Percentiles rank a stretch among this genome's conserved stretches.
Evolutionary conservation across 2,113 vertebrate species (phyloP).

Genomic region (Dinomys branickii): DNA sequence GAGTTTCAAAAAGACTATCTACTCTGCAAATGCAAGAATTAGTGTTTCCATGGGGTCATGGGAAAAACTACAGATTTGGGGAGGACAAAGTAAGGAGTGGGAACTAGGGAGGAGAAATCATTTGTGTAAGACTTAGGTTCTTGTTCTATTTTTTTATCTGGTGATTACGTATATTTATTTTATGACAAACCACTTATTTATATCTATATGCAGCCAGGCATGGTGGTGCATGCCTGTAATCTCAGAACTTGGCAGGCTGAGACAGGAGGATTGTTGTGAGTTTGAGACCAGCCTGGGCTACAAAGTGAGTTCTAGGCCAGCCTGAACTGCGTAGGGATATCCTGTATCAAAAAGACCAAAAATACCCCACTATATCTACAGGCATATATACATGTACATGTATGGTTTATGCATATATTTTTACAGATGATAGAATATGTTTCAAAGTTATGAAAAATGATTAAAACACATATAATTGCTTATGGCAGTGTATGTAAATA

Average conservation of each 20-base stretch:
- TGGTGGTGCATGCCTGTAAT: too few species aligned
- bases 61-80: background rate
- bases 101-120: background rate
- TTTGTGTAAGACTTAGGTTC: background rate
- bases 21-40: background rate
- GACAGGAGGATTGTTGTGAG: too few species aligned
- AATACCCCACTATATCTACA: too few species aligned
- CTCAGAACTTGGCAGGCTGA: too few species aligned
- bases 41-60: background rate
- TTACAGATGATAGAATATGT: background rate
- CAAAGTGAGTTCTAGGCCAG: too few species aligned
- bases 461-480: background rate
- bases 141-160: background rate
- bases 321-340: too few species aligned
- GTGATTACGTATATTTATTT: background rate
- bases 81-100: too few species aligned
- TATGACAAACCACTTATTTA: background rate
- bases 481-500: background rate
- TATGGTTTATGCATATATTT: background rate
- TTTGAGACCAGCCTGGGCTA: too few species aligned
- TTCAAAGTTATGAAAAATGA: background rate
- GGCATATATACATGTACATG: background rate
- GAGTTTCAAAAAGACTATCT: background rate
- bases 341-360: too few species aligned
- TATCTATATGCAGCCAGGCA: background rate